Base-by-base conservation (phyloP, 2,113 vertebrate species). In the Parus major region DNA sequence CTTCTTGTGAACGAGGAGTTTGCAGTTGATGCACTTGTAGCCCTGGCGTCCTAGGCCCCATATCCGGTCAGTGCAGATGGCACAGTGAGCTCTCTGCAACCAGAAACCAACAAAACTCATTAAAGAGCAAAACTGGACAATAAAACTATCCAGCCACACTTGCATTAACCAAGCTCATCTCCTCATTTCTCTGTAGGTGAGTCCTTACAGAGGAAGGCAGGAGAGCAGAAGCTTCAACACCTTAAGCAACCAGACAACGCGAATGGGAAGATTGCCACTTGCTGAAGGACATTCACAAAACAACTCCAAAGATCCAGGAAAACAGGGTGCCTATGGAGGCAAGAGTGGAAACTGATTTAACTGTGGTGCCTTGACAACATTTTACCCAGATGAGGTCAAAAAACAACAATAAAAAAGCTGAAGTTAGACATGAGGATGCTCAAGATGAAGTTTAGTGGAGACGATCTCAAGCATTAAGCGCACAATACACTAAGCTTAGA, bases 21-120 rank as follows among this genome's bases (percentile, higher is more conserved):
- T 99, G 97, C 99, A 99, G 92, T 99, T 99, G 98, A 99, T 99
- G 96, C 99, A 99, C 92, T 99, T 99, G 96, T 99, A 99, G 20
- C 99, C 99, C 92, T 99, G 99, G 84, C 99, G 98, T 44, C 99
- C 99, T 71, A 99, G 98, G 72, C 99, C 99, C 99, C 99, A 99
- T 94, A 99, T 99, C 47, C 99, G 98, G 94, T 99, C 99, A 6
- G 98, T 99, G 91, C 99, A 99, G 98, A 99, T 99, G 95, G 99
- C 99, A 96, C 99, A 99, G 93, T 99, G 99, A 60, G 99, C 99
- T 92, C 99, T 98, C 99, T 99, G 97, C 68, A 92, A 90, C 8
- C 73, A 94, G 1, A 95, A 91, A 93, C 64, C 49, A 88, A 88
- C 19, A 86, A 3, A 39, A 66, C 15, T 15, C 8, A 75, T 61